phyloP scores from a whole-genome alignment of 2,888 invertebrate genomes.

The Cephus pygmeus region DNA sequence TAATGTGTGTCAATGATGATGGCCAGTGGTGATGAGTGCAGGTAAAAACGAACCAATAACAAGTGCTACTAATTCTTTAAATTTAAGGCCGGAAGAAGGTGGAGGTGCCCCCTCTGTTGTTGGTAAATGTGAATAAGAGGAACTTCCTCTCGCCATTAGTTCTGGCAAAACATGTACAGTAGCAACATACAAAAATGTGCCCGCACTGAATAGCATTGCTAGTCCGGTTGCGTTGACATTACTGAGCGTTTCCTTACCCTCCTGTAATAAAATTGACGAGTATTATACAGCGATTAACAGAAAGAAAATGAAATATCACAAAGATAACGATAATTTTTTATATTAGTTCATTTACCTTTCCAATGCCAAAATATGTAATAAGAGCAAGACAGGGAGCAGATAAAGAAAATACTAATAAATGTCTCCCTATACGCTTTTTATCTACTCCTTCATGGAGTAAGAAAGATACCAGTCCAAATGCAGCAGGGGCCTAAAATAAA shows the following conservation, averaged over 20 bases:
- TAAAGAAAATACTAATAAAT: constrained; percentile 90
- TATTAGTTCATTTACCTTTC: constrained; percentile 68
- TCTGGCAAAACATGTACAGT: constrained; percentile 99
- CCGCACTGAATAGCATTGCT: constrained; percentile 98
- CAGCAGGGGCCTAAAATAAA: constrained; percentile 85
- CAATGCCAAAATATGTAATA: constrained; percentile 93
- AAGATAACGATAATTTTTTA: background rate
- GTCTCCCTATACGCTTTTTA: constrained; percentile 85
- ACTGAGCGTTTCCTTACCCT: constrained; percentile 90
- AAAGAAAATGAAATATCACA: background rate
- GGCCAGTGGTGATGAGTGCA: constrained; percentile 89
- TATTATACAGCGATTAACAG: background rate
- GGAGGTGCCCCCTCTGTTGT: constrained; percentile 53
- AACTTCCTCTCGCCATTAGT: constrained; percentile 73
- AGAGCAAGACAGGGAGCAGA: constrained; percentile 92
- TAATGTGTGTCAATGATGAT: constrained; percentile 74
- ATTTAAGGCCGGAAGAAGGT: constrained; percentile 72
- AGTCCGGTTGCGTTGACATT: constrained; percentile 94
- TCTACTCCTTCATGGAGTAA: constrained; percentile 95
- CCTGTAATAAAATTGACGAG: constrained; percentile 65
- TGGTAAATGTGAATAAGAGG: constrained; percentile 66
- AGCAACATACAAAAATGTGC: constrained; percentile 98
- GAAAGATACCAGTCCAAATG: constrained; percentile 98
- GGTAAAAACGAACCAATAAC: constrained; percentile 91
- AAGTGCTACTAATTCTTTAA: constrained; percentile 83